These are phyloP conservation scores for Alentia gelatinosa DNA, from an alignment of 2,888 invertebrate genomes.

Conservation along the genomic window DNA sequence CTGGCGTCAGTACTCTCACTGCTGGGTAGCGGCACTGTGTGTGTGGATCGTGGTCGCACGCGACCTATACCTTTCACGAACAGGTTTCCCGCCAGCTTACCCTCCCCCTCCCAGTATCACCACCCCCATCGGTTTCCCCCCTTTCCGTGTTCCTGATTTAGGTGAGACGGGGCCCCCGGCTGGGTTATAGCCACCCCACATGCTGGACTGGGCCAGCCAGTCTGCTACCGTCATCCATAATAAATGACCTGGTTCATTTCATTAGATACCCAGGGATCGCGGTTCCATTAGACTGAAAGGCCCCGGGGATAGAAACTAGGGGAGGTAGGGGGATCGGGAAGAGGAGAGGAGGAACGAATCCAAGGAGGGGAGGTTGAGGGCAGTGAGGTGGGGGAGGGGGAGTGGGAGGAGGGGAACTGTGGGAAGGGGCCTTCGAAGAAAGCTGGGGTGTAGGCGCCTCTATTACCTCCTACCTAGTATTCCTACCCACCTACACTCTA, in stretches of 20 bases:
- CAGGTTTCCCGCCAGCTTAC: too few relatives aligned
- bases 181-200: neutral
- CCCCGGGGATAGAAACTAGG: too few relatives aligned
- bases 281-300: constrained; percentile 11
- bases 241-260: constrained; percentile 4
- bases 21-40: neutral
- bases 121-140: neutral
- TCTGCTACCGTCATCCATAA: constrained; percentile 48
- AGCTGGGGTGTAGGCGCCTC: too few relatives aligned
- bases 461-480: too few relatives aligned
- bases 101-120: neutral
- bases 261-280: constrained; percentile 36
- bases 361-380: too few relatives aligned
- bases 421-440: too few relatives aligned
- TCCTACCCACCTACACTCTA: too few relatives aligned
- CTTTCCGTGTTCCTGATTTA: constrained; percentile 9
- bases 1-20: neutral
- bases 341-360: too few relatives aligned
- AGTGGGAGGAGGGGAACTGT: too few relatives aligned
- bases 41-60: neutral
- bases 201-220: constrained; percentile 27
- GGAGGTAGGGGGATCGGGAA: too few relatives aligned
- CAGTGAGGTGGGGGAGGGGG: too few relatives aligned
- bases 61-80: too few relatives aligned
- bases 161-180: neutral